Percentiles rank a stretch among this genome's conserved stretches.
Conservation (phyloP, 2,113 vertebrate genomes). For the Cebus imitator region DNA sequence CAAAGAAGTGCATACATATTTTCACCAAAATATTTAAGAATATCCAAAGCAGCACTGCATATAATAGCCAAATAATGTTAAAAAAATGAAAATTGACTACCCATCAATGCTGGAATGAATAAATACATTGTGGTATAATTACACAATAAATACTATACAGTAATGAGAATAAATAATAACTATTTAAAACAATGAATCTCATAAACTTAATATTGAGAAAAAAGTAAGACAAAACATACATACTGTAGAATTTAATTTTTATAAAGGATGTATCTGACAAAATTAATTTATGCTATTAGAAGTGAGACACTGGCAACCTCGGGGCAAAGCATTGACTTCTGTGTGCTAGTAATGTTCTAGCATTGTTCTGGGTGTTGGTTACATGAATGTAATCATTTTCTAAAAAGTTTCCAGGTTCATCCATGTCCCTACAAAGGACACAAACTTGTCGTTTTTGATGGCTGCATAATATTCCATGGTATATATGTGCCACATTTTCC, state of each 20-base stretch:
- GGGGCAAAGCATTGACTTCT: background rate
- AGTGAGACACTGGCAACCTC: background rate
- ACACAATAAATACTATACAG: background rate
- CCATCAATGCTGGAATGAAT: background rate
- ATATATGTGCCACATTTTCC: too few relatives aligned
- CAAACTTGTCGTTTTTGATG: too few relatives aligned
- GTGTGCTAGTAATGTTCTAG: background rate
- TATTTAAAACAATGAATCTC: background rate
- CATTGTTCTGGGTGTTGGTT: background rate
- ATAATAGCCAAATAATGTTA: background rate
- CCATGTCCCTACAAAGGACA: too few relatives aligned
- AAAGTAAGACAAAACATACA: background rate
- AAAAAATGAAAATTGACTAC: background rate
- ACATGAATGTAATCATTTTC: background rate
- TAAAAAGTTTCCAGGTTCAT: background rate
- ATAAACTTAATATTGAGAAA: background rate
- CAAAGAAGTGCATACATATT: background rate
- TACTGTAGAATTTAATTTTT: background rate
- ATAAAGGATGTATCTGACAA: background rate
- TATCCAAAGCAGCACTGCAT: background rate
- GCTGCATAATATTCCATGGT: too few relatives aligned
- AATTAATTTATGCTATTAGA: background rate
- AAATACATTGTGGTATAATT: background rate
- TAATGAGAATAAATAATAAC: background rate
- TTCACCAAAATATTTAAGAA: background rate